A percentile compares a stretch with the other conserved stretches of the same genome.
phyloP scores from a whole-genome alignment of 2,797 vertebrate species.

The Nothura maculosa region DNA sequence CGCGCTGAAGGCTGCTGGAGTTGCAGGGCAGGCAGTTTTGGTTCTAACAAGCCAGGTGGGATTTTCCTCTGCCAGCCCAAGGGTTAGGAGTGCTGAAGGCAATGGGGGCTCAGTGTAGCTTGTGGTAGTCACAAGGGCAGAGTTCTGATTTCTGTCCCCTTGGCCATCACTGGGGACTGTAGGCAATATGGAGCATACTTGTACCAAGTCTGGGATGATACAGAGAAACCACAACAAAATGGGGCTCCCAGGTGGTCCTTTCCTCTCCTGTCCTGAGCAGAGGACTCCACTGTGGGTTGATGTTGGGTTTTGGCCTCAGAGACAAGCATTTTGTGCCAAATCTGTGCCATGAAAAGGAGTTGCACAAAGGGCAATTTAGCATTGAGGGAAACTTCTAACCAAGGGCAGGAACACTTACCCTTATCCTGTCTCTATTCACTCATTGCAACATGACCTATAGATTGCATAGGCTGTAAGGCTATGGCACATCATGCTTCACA shows the following conservation, averaged over 20 bases:
- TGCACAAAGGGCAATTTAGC: neutral
- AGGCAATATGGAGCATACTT: neutral
- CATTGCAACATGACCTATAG: neutral
- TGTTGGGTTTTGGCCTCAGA: neutral
- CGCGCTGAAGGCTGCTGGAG: neutral
- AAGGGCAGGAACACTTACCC: neutral
- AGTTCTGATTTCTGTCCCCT: neutral
- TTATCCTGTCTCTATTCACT: neutral
- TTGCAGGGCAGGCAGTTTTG: neutral
- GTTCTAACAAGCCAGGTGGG: neutral
- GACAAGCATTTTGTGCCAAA: neutral
- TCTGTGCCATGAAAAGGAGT: neutral
- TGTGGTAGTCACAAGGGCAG: neutral
- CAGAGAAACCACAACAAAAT: neutral
- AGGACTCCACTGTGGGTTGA: neutral
- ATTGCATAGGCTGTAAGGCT: neutral
- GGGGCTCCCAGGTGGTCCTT: neutral
- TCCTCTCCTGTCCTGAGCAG: neutral
- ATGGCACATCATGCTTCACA: neutral
- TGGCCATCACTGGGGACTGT: fast-evolving
- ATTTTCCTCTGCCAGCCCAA: neutral
- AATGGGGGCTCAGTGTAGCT: neutral
- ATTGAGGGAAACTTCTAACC: neutral
- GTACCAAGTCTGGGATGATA: neutral
- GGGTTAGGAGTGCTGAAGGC: neutral